A percentile compares a stretch with the other conserved stretches of the same genome.
phyloP scores from a whole-genome alignment of 2,888 invertebrate genomes.

The Chloromyia formosa region DNA sequence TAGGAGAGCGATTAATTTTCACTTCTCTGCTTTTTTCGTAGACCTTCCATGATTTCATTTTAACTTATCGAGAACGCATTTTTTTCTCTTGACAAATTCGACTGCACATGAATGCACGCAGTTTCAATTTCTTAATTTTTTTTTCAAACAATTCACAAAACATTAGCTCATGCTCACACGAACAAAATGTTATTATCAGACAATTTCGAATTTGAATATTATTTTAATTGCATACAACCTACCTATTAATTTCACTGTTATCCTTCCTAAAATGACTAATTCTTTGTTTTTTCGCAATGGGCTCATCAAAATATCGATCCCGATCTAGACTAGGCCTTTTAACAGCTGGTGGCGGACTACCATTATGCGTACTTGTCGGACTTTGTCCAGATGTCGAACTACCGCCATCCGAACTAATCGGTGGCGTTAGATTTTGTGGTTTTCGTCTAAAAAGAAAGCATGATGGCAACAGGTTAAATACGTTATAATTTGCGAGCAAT shows the following conservation, averaged over 20 bases:
- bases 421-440: slow-evolving; percentile 90
- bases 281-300: slow-evolving; percentile 80
- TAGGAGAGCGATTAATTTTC: too few relatives aligned
- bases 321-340: slow-evolving; percentile 69
- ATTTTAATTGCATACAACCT: slow-evolving; percentile 39
- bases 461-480: too few relatives aligned
- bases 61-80: slow-evolving; percentile 30
- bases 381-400: slow-evolving; percentile 83
- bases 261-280: slow-evolving; percentile 84
- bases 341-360: slow-evolving; percentile 74
- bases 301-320: slow-evolving; percentile 66
- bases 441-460: slow-evolving; percentile 71
- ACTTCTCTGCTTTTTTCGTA: too few relatives aligned
- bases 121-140: not conserved
- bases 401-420: slow-evolving; percentile 83
- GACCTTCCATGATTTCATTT: too few relatives aligned
- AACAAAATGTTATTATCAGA: too few relatives aligned
- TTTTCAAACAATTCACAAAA: not conserved
- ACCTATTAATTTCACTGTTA: slow-evolving; percentile 49
- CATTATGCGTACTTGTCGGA: slow-evolving; percentile 77
- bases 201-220: not conserved
- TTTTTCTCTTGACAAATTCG: not conserved
- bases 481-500: not conserved
- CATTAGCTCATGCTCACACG: too few relatives aligned
- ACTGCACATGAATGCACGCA: not conserved